Conservation (phyloP, 2,888 invertebrate genomes). For the Dynastes hyllus region DNA sequence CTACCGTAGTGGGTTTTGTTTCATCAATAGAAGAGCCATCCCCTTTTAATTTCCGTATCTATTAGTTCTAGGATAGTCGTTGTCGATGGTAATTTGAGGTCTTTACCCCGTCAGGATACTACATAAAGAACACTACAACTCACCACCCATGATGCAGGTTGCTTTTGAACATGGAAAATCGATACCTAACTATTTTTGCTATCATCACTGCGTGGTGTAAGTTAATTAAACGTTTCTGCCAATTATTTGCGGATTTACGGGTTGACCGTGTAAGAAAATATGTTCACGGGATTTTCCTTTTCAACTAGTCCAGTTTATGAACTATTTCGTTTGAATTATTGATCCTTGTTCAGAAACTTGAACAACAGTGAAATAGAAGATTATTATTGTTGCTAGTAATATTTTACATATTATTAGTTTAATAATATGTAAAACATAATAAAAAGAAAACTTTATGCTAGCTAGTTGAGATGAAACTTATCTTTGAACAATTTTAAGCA, state of each 20-base stretch:
- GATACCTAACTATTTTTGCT: not conserved
- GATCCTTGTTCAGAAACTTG: not conserved
- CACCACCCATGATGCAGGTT: not conserved
- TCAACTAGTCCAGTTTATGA: not conserved
- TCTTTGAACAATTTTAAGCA: too few species aligned
- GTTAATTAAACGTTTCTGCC: conserved; percentile 35
- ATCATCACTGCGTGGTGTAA: not conserved
- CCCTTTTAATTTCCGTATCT: conserved; percentile 42
- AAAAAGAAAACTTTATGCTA: too few species aligned
- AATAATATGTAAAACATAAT: too few species aligned
- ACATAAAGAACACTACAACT: conserved; percentile 2
- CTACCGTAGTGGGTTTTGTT: conserved; percentile 2
- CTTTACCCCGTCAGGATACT: conserved; percentile 14
- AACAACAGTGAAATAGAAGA: too few species aligned
- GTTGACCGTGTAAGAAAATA: not conserved
- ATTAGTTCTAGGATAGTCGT: conserved; percentile 33
- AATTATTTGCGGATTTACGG: conserved; percentile 21
- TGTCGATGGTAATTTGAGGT: conserved; percentile 17
- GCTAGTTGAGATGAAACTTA: too few species aligned
- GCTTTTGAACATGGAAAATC: conserved; percentile 20
- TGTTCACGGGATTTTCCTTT: not conserved
- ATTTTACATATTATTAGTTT: too few species aligned
- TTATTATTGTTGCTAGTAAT: too few species aligned
- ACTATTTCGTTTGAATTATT: not conserved
- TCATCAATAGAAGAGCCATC: conserved; percentile 20